Evolutionary conservation across 2,888 invertebrate species (phyloP).

Genomic region (Drosophila nr. perissopoda): DNA sequence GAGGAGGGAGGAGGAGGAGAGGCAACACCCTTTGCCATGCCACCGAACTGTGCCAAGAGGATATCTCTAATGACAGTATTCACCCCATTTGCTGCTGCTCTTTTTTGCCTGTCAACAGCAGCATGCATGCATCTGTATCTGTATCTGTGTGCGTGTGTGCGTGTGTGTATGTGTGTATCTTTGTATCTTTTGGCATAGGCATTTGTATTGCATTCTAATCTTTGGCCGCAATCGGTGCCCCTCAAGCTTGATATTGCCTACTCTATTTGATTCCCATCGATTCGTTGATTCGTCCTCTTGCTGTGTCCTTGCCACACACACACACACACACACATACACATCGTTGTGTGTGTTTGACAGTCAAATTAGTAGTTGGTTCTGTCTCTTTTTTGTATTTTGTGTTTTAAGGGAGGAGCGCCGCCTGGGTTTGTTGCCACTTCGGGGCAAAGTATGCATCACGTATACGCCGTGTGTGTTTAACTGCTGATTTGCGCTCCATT

Average conservation of each 20-base stretch:
- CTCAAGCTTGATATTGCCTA: constrained; percentile 29
- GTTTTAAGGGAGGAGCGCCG: not conserved
- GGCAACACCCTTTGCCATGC: constrained; percentile 9
- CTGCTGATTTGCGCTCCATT: constrained; percentile 20
- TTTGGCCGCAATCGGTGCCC: constrained; percentile 11
- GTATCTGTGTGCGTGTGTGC: not conserved
- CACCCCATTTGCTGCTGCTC: not conserved
- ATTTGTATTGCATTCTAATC: constrained; percentile 35
- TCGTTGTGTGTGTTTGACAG: constrained; percentile 57
- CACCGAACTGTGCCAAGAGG: not conserved
- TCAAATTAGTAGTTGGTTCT: constrained; percentile 55
- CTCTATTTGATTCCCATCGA: constrained; percentile 74
- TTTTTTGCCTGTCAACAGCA: not conserved
- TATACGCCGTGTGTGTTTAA: constrained; percentile 46
- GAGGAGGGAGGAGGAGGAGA: not conserved
- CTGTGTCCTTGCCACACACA: not conserved
- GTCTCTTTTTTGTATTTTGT: not conserved
- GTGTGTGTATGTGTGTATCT: constrained; percentile 13
- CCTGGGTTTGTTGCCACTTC: not conserved
- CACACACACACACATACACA: not conserved
- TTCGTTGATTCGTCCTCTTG: constrained; percentile 57
- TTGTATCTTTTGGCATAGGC: constrained; percentile 22
- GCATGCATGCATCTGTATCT: not conserved
- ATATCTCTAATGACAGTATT: not conserved
- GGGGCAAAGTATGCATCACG: constrained; percentile 21